Conservation (phyloP, 2,888 invertebrate species). For the Machimus atricapillus region DNA sequence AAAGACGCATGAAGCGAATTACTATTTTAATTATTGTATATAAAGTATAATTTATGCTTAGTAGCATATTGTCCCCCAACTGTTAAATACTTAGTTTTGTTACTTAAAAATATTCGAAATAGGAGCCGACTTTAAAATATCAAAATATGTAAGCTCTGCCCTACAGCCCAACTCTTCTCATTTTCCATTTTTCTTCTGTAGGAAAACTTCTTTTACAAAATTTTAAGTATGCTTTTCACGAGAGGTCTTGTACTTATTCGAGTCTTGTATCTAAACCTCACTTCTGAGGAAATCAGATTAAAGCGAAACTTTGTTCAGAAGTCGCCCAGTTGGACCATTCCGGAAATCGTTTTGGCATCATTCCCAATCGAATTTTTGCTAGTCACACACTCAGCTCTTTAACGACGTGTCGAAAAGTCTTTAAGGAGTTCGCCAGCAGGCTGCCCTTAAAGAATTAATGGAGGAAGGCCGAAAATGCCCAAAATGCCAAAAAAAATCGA, state of each 20-base stretch:
- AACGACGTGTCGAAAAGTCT: neutral
- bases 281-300: neutral
- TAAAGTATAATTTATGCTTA: too few relatives aligned
- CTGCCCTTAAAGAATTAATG: neutral
- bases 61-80: too few relatives aligned
- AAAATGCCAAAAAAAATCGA: neutral
- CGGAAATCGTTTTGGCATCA: neutral
- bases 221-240: neutral
- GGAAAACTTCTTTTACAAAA: neutral
- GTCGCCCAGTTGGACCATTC: neutral
- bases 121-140: too few relatives aligned
- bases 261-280: neutral
- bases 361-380: neutral
- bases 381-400: neutral
- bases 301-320: neutral
- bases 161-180: neutral
- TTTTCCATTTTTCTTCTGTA: neutral
- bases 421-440: neutral
- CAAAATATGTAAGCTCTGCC: neutral
- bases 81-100: too few relatives aligned
- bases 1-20: too few relatives aligned
- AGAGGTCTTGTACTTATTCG: neutral
- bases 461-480: neutral
- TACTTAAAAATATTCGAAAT: too few relatives aligned
- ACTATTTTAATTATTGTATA: too few relatives aligned